Conservation (phyloP, 2,797 vertebrate genomes). For the Danio aesculapii region DNA sequence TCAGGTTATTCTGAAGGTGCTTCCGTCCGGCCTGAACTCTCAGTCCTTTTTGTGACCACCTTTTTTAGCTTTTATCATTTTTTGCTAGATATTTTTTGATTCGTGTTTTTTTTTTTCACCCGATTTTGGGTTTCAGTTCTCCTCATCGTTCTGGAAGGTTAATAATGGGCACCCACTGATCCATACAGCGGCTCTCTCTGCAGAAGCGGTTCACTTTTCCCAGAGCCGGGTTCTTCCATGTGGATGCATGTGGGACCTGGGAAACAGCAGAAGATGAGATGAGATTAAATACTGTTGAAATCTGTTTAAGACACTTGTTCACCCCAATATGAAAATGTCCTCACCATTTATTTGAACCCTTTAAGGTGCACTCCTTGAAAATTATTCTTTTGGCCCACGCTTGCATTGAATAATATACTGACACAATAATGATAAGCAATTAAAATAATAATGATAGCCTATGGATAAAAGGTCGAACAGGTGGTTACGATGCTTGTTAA, state of each 20-base stretch:
- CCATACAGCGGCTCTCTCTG: constrained; percentile 92
- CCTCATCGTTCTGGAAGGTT: constrained; percentile 96
- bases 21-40: constrained; percentile 10
- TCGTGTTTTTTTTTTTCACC: constrained; percentile 64
- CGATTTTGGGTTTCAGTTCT: constrained; percentile 69
- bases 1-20: constrained; percentile 58
- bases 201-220: constrained; percentile 94
- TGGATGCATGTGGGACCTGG: constrained; percentile 89
- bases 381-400: too few species aligned
- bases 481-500: too few species aligned
- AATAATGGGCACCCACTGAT: constrained; percentile 97
- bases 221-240: constrained; percentile 92
- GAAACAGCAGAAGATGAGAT: constrained; percentile 23
- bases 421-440: too few species aligned
- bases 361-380: too few species aligned
- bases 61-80: constrained; percentile 53
- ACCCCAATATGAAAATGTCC: too few species aligned
- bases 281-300: neutral
- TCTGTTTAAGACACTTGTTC: too few species aligned
- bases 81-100: constrained; percentile 56
- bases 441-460: too few species aligned
- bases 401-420: too few species aligned
- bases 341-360: too few species aligned
- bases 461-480: too few species aligned
- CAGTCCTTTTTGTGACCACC: constrained; percentile 53